phyloP scores from a whole-genome alignment of 2,888 invertebrate genomes.

The Sphinx pinastri region DNA sequence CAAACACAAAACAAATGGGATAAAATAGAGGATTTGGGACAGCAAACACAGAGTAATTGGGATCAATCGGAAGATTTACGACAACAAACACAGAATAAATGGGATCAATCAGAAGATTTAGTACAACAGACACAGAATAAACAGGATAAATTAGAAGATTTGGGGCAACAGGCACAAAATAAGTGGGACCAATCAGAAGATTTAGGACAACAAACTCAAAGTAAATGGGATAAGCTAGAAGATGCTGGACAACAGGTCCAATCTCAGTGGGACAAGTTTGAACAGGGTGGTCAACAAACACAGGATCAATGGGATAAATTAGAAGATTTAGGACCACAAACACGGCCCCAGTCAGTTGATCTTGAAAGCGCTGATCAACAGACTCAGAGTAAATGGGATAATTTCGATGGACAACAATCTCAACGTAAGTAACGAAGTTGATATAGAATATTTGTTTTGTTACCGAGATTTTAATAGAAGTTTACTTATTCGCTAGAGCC shows the following conservation, averaged over 20 bases:
- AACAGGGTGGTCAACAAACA: slow-evolving; percentile 53
- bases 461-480: neutral
- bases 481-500: neutral
- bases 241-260: slow-evolving; percentile 44
- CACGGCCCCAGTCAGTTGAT: slow-evolving; percentile 46
- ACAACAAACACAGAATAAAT: slow-evolving; percentile 43
- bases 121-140: slow-evolving; percentile 48
- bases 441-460: neutral
- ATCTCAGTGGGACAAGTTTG: slow-evolving; percentile 45
- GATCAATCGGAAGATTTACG: slow-evolving; percentile 42
- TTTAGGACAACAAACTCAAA: slow-evolving; percentile 46
- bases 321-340: slow-evolving; percentile 47
- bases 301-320: slow-evolving; percentile 44
- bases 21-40: slow-evolving; percentile 41
- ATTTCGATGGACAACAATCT: slow-evolving; percentile 25
- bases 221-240: slow-evolving; percentile 37
- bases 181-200: slow-evolving; percentile 39
- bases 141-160: slow-evolving; percentile 43
- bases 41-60: slow-evolving; percentile 43
- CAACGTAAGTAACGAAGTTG: slow-evolving; percentile 28
- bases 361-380: slow-evolving; percentile 43
- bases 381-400: slow-evolving; percentile 17
- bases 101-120: slow-evolving; percentile 45
- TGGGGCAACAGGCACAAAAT: slow-evolving; percentile 47
- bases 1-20: slow-evolving; percentile 45